Percentiles rank a stretch among this genome's conserved stretches.
Evolutionary conservation across 1,140 invertebrate genomes (phyloP).

Genomic region (Zeugodacus cucurbitae): DNA sequence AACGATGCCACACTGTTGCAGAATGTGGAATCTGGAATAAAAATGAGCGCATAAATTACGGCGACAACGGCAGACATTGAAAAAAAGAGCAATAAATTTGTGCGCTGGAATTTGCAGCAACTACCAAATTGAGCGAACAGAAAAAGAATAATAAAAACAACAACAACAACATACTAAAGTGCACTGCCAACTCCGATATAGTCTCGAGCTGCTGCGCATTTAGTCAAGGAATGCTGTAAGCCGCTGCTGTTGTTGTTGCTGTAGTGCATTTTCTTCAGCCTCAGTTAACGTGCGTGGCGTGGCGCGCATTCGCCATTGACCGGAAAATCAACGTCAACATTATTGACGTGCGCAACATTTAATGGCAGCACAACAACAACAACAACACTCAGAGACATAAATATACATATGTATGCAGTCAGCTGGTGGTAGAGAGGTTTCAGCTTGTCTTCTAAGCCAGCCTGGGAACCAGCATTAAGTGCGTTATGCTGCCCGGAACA

Average conservation of each 20-base stretch:
- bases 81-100: neutral
- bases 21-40: conserved; percentile 12
- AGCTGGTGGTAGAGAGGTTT: neutral
- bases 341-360: conserved; percentile 20
- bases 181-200: neutral
- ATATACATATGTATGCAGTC: neutral
- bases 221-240: neutral
- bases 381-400: neutral
- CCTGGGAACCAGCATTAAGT: conserved; percentile 8
- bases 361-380: neutral
- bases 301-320: conserved; percentile 1
- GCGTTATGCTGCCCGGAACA: neutral
- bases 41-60: neutral
- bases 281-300: neutral
- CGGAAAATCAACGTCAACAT: conserved; percentile 38
- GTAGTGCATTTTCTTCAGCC: neutral
- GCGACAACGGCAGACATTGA: neutral
- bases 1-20: neutral
- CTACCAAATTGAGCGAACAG: neutral
- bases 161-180: neutral
- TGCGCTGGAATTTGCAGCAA: neutral
- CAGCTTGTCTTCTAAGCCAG: neutral
- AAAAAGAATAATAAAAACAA: neutral
- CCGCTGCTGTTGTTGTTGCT: neutral
- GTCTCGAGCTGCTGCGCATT: neutral